Conservation (phyloP, 2,797 vertebrate species). For the Microtus obscurus region DNA sequence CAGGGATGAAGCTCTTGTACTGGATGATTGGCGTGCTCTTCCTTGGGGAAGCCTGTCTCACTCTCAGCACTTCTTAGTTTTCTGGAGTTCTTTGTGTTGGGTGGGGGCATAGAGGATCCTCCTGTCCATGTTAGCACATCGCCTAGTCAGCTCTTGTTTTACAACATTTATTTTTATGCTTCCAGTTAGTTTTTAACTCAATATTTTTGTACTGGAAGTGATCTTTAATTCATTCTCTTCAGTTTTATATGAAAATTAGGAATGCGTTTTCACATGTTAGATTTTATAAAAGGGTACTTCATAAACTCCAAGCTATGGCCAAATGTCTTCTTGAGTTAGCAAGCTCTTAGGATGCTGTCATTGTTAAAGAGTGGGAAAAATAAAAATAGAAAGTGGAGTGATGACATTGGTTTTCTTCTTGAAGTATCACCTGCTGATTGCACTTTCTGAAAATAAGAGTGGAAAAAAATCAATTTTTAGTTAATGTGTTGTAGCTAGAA, state of each 20-base stretch:
- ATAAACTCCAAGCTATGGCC: not conserved
- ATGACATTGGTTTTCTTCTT: slow-evolving; percentile 55
- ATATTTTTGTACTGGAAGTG: not conserved
- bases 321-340: slow-evolving; percentile 32
- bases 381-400: slow-evolving; percentile 34
- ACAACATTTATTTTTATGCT: slow-evolving; percentile 6
- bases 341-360: not conserved
- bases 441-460: slow-evolving; percentile 61
- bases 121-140: not conserved
- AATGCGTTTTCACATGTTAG: not conserved
- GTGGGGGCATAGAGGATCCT: not conserved
- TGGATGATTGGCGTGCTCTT: too few relatives aligned
- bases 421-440: slow-evolving; percentile 67
- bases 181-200: slow-evolving; percentile 23
- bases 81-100: not conserved
- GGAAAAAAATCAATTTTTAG: slow-evolving; percentile 64
- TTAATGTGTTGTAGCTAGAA: slow-evolving; percentile 45
- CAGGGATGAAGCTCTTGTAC: too few relatives aligned
- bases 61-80: not conserved
- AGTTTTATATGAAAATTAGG: slow-evolving; percentile 4
- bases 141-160: not conserved
- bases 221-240: slow-evolving; percentile 17
- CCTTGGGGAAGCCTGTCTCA: not conserved
- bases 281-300: slow-evolving; percentile 9
- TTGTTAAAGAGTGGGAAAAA: slow-evolving; percentile 34